phyloP scores from a whole-genome alignment of 2,888 invertebrate species.

The Nephrotoma guestfalica region DNA sequence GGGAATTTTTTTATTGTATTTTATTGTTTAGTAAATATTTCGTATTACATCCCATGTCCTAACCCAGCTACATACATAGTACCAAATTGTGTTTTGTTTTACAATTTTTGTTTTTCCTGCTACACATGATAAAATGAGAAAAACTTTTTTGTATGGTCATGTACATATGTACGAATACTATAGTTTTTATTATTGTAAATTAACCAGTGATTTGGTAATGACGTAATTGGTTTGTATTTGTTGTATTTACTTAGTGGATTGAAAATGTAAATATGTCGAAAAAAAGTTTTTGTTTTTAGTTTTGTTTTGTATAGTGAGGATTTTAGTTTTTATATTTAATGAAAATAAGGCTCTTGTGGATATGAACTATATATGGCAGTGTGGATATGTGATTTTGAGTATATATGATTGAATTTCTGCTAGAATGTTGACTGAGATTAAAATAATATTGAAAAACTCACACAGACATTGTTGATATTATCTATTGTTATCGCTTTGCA shows the following conservation, averaged over 20 bases:
- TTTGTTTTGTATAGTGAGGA: not conserved
- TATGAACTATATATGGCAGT: not conserved
- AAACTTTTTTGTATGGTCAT: not conserved
- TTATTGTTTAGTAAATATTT: not conserved
- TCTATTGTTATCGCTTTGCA: not conserved
- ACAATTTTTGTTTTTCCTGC: not conserved
- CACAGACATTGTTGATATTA: not conserved
- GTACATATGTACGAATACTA: not conserved
- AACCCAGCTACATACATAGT: not conserved
- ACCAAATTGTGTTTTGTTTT: not conserved
- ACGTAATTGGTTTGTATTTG: not conserved
- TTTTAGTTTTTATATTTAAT: not conserved
- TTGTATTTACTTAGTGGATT: not conserved
- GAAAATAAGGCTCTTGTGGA: not conserved
- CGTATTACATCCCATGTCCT: not conserved
- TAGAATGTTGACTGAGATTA: not conserved
- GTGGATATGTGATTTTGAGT: not conserved
- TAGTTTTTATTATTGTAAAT: not conserved
- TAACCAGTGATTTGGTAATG: not conserved
- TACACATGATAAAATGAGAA: not conserved
- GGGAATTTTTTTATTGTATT: not conserved
- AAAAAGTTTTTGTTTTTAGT: not conserved
- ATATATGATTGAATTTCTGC: not conserved
- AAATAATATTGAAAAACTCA: not conserved
- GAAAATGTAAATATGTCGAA: not conserved